These are phyloP conservation scores for Epinotia brunnichana DNA, from an alignment of 2,888 invertebrate genomes.

Conservation along the genomic window DNA sequence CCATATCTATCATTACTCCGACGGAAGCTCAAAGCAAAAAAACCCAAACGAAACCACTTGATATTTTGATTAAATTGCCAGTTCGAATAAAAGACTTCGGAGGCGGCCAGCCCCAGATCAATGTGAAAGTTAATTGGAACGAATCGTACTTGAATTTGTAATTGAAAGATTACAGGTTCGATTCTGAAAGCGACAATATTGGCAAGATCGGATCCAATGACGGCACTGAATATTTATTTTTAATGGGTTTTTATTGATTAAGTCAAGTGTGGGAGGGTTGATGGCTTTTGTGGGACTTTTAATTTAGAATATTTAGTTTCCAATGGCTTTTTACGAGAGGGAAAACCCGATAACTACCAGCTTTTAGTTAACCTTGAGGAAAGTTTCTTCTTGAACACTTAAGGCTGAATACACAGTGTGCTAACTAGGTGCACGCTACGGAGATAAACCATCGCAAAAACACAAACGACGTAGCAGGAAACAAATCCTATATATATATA, in stretches of 20 bases:
- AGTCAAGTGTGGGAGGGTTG: constrained; percentile 2
- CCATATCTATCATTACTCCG: constrained; percentile 30
- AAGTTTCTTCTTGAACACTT: too few species aligned
- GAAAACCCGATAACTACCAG: not conserved
- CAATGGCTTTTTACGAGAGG: not conserved
- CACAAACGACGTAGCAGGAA: too few species aligned
- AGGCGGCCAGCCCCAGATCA: constrained; percentile 61
- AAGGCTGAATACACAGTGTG: too few species aligned
- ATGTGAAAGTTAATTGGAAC: constrained; percentile 75
- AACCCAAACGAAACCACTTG: constrained; percentile 37
- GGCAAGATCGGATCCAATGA: constrained; percentile 51
- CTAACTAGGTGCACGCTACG: too few species aligned
- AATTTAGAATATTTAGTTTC: constrained; percentile 11
- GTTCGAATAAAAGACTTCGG: constrained; percentile 38
- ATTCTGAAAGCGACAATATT: constrained; percentile 52
- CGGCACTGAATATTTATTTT: constrained; percentile 40
- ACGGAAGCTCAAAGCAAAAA: constrained; percentile 28
- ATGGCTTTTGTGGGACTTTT: not conserved
- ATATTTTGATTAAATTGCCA: constrained; percentile 45
- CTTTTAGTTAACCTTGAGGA: not conserved
- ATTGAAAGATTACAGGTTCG: constrained; percentile 73
- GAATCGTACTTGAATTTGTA: constrained; percentile 74
- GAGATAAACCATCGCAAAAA: too few species aligned
- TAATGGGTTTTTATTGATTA: constrained; percentile 33
- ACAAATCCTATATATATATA: too few species aligned